Evolutionary conservation across 2,113 vertebrate species (phyloP).

Genomic region (Kryptolebias marmoratus): DNA sequence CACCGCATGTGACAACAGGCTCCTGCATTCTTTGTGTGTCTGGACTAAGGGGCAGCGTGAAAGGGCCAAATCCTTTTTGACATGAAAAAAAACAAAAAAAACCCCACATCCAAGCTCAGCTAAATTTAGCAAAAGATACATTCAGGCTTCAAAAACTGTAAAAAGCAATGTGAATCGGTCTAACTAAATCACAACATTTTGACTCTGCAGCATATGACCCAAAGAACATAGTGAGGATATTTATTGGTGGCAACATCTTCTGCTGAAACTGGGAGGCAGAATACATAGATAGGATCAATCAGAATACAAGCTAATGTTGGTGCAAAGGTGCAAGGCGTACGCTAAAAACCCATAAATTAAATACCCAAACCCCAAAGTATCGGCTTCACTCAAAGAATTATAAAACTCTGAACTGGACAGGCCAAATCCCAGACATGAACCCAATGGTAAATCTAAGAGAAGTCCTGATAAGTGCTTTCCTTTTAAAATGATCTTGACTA

Average conservation of each 20-base stretch:
- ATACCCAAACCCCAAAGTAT: background rate
- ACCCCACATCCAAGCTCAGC: background rate
- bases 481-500: too few species aligned
- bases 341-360: background rate
- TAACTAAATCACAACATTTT: too few species aligned
- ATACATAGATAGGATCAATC: too few species aligned
- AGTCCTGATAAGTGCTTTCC: too few species aligned
- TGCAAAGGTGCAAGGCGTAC: too few species aligned
- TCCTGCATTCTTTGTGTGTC: constrained; percentile 3
- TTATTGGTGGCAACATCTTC: background rate
- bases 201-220: too few species aligned
- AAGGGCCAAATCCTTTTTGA: background rate
- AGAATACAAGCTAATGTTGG: too few species aligned
- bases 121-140: background rate
- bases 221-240: too few species aligned
- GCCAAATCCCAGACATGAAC: background rate
- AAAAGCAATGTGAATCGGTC: too few species aligned
- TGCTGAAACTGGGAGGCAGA: background rate
- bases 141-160: background rate
- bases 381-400: background rate
- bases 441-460: background rate
- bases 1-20: background rate
- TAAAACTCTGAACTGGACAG: background rate
- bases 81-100: background rate
- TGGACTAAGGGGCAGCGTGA: background rate